Percentiles rank a stretch among this genome's conserved stretches.
These are phyloP conservation scores for Aselliscus stoliczkanus DNA, from an alignment of 2,797 vertebrate genomes.

Conservation along the genomic window DNA sequence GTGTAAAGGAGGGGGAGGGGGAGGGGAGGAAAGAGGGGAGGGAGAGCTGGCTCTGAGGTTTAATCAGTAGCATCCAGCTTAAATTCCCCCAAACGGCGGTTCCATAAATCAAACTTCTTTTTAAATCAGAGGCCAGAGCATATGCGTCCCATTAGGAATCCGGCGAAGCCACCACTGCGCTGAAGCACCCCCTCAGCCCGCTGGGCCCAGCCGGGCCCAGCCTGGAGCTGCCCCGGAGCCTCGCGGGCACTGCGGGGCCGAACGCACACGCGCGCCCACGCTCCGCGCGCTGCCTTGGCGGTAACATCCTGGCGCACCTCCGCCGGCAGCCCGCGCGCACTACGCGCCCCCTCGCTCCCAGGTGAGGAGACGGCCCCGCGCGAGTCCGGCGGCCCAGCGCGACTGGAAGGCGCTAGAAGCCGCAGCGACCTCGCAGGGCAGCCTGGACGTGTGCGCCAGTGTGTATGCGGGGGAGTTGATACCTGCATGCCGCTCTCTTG, in stretches of 20 bases:
- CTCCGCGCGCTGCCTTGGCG: background rate
- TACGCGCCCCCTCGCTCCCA: background rate
- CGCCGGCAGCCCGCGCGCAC: background rate
- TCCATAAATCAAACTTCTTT: slow-evolving; percentile 75
- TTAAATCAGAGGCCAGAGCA: slow-evolving; percentile 74
- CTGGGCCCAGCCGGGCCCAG: slow-evolving; percentile 22
- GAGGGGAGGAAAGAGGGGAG: slow-evolving; percentile 12
- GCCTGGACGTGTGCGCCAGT: background rate
- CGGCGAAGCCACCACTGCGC: slow-evolving; percentile 44
- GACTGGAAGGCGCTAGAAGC: background rate
- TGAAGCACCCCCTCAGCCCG: slow-evolving; percentile 17
- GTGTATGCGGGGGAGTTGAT: background rate
- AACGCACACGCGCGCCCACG: background rate
- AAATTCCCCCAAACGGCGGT: slow-evolving; percentile 65
- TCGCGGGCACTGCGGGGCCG: background rate
- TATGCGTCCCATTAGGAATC: slow-evolving; percentile 78
- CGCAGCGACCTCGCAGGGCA: background rate
- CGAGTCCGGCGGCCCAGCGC: background rate
- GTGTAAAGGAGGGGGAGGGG: slow-evolving; percentile 62
- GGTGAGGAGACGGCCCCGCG: background rate
- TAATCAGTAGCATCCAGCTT: slow-evolving; percentile 77
- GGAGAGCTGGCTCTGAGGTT: slow-evolving; percentile 66
- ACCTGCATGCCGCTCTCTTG: background rate
- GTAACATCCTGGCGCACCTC: background rate
- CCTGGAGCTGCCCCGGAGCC: background rate